Conservation (phyloP, 2,113 vertebrate species). For the Engystomops pustulosus region DNA sequence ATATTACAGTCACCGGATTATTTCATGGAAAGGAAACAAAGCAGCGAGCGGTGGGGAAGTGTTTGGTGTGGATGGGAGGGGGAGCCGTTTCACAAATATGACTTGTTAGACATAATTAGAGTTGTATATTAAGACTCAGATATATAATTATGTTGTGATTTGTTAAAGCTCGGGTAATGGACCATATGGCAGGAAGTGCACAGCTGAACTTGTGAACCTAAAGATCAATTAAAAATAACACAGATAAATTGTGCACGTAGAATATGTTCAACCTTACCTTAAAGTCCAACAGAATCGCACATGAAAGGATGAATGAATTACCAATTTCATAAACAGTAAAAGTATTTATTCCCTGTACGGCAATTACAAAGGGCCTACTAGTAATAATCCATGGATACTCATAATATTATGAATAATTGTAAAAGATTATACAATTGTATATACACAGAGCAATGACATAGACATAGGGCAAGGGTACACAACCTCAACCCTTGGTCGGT, state of each 20-base stretch:
- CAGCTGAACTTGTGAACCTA: neutral
- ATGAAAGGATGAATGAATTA: neutral
- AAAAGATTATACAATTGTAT: no score
- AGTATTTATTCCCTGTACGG: neutral
- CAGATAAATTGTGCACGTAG: neutral
- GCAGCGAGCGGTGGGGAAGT: neutral
- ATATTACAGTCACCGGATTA: constrained; percentile 46
- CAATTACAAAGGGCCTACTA: neutral
- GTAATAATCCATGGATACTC: neutral
- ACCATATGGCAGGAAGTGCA: neutral
- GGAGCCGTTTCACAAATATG: constrained; percentile 15
- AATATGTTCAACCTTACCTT: neutral
- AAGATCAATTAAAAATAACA: neutral
- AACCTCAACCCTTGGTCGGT: no score
- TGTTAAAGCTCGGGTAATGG: neutral
- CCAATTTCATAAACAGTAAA: neutral
- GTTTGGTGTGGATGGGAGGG: constrained; percentile 25
- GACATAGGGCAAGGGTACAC: no score
- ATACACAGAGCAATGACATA: no score
- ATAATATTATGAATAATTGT: no score
- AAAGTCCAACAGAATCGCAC: neutral
- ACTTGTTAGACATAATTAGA: constrained; percentile 29
- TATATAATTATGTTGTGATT: constrained; percentile 33
- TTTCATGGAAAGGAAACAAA: constrained; percentile 40
- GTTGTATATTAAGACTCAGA: constrained; percentile 10